These are phyloP conservation scores for Mastomys coucha DNA, from an alignment of 2,113 vertebrate species.

Conservation along the genomic window DNA sequence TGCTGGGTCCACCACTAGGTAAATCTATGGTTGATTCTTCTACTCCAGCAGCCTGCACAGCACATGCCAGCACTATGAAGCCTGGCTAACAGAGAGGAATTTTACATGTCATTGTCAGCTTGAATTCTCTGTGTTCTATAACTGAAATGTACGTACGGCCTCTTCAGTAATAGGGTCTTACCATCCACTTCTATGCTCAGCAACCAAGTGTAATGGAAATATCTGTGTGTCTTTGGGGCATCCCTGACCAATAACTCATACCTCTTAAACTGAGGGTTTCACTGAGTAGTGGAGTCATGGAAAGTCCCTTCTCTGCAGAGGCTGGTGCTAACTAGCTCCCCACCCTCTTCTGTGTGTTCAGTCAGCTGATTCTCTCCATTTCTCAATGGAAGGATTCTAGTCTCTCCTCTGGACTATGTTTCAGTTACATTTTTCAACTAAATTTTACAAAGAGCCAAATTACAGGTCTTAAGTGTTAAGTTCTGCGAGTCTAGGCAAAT, in stretches of 20 bases:
- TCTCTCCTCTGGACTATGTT: not conserved
- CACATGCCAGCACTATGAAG: not conserved
- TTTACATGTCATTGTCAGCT: not conserved
- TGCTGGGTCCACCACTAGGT: not conserved
- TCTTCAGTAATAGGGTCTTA: not conserved
- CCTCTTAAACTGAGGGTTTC: not conserved
- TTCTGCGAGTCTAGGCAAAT: too few relatives aligned
- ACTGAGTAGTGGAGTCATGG: not conserved
- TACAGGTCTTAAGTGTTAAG: too few relatives aligned
- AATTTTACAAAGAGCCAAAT: too few relatives aligned
- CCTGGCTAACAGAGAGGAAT: not conserved
- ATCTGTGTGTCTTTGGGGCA: not conserved
- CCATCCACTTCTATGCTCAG: not conserved
- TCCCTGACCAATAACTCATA: fast-evolving
- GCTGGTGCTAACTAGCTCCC: not conserved
- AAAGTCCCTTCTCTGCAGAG: not conserved
- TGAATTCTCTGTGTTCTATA: not conserved
- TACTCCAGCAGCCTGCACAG: not conserved
- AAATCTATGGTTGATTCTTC: not conserved
- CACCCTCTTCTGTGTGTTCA: not conserved
- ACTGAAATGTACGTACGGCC: not conserved
- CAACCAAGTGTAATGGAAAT: not conserved
- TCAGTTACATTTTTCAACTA: too few relatives aligned
- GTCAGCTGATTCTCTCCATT: not conserved
- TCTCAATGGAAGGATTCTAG: not conserved